A percentile compares a stretch with the other conserved stretches of the same genome.
Evolutionary conservation across 2,113 vertebrate species (phyloP).

Genomic region (Vulpes ferrilata): DNA sequence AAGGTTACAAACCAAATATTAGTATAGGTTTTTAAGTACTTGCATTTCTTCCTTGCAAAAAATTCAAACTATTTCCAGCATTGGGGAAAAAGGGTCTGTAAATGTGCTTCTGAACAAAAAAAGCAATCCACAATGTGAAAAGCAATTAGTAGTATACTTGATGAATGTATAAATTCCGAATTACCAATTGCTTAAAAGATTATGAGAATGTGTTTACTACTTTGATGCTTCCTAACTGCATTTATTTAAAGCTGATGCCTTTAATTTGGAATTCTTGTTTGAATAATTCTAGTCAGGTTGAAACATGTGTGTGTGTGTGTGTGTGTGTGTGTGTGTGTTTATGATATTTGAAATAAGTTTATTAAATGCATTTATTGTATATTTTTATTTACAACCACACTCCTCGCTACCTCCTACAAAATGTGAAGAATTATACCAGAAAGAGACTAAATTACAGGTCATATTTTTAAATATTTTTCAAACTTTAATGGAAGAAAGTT

Average conservation of each 20-base stretch:
- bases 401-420: neutral
- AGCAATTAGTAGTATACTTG: neutral
- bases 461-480: slow-evolving; percentile 53
- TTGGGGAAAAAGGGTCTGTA: neutral
- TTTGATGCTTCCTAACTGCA: neutral
- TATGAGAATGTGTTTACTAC: neutral
- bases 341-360: neutral
- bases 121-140: neutral
- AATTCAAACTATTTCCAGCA: slow-evolving; percentile 48
- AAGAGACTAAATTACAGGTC: neutral
- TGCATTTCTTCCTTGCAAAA: slow-evolving; percentile 46
- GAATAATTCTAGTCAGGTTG: neutral
- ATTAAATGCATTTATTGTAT: neutral
- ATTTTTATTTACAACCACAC: neutral
- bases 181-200: slow-evolving; percentile 29
- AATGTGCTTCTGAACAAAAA: slow-evolving; percentile 14
- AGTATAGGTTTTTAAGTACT: neutral
- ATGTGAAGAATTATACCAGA: slow-evolving; percentile 34
- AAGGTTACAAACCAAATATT: slow-evolving; percentile 54
- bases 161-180: neutral
- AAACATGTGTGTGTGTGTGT: neutral
- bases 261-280: neutral
- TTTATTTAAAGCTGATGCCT: slow-evolving; percentile 8
- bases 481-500: neutral
- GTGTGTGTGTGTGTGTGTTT: neutral